A percentile compares a stretch with the other conserved stretches of the same genome.
These are phyloP conservation scores for Eucriotettix oculatus DNA, from an alignment of 2,888 invertebrate species.

Conservation along the genomic window DNA sequence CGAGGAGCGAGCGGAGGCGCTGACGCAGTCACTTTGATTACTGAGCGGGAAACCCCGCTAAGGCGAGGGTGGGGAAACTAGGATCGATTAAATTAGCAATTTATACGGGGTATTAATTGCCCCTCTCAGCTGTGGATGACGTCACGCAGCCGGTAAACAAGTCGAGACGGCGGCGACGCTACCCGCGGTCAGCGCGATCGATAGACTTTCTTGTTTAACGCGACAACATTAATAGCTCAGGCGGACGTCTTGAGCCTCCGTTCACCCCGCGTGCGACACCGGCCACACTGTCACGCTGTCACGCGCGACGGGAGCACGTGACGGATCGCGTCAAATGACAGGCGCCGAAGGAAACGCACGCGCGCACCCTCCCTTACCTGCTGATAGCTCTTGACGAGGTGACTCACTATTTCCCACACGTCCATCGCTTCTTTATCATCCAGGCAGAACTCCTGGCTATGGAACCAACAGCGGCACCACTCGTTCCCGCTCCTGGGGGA, in stretches of 20 bases:
- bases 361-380: conserved; percentile 20
- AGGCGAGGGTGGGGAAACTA: neutral
- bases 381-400: conserved; percentile 43
- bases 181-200: neutral
- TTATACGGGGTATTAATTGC: neutral
- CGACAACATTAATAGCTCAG: too few relatives aligned
- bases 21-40: neutral
- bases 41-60: neutral
- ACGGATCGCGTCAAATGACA: too few relatives aligned
- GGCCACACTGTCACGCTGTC: too few relatives aligned
- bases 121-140: neutral
- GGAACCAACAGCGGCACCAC: conserved; percentile 1
- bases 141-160: neutral
- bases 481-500: conserved; percentile 16
- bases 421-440: conserved; percentile 35
- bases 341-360: too few relatives aligned
- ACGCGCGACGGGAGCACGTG: too few relatives aligned
- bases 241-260: too few relatives aligned
- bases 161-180: neutral
- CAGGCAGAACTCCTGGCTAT: conserved; percentile 27
- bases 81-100: neutral
- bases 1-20: too few relatives aligned
- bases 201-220: neutral
- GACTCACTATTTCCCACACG: conserved; percentile 48
- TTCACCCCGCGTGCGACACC: too few relatives aligned